Conservation (phyloP, 2,888 invertebrate species). For the Pristionchus fissidentatus region DNA sequence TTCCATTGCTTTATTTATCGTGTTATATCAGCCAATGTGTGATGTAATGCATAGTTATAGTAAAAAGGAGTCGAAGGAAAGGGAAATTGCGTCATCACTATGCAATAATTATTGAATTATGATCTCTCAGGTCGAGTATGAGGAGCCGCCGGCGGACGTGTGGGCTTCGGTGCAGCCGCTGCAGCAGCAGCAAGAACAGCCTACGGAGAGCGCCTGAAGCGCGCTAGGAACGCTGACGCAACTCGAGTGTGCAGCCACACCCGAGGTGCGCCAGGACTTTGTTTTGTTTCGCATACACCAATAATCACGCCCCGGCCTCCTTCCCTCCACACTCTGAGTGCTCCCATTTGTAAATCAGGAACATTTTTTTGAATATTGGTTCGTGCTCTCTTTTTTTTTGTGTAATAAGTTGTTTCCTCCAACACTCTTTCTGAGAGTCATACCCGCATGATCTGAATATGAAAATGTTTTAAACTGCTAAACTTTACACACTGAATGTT, state of each 20-base stretch:
- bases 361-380: not conserved
- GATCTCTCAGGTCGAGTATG: not conserved
- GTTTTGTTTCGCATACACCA: not conserved
- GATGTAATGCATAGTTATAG: not conserved
- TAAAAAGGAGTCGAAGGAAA: not conserved
- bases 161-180: not conserved
- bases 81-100: not conserved
- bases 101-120: not conserved
- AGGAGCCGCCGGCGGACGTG: slow-evolving; percentile 4
- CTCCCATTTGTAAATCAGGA: slow-evolving; percentile 14
- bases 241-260: not conserved
- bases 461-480: slow-evolving; percentile 34
- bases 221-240: slow-evolving; percentile 11
- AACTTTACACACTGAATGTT: too few species aligned
- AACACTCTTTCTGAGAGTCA: not conserved
- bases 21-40: not conserved
- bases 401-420: not conserved
- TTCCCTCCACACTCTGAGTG: not conserved
- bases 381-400: not conserved
- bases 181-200: slow-evolving; percentile 2
- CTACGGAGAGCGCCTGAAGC: slow-evolving; percentile 36
- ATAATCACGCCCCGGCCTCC: too few species aligned
- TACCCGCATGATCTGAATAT: slow-evolving; percentile 25
- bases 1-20: not conserved
- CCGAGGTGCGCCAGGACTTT: not conserved